phyloP scores from a whole-genome alignment of 92 coral and sea anemone genomes.

The Actinostola sp. region DNA sequence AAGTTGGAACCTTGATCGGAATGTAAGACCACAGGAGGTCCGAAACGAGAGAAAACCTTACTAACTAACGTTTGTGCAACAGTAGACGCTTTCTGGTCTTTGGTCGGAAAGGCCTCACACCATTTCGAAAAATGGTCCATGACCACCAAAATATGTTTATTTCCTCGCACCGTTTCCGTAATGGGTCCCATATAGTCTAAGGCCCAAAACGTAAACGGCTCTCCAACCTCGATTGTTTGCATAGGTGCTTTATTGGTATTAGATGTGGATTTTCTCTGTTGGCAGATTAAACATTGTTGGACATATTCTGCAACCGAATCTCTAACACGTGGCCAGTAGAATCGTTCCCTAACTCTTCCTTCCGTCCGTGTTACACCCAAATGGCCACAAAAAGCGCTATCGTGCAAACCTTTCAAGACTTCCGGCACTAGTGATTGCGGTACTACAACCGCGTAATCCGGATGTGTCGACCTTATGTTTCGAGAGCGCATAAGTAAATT shows the following conservation, averaged over 20 bases:
- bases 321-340: constrained; percentile 46
- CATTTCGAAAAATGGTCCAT: constrained; percentile 50
- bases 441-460: constrained; percentile 32
- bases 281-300: constrained; percentile 38
- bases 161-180: constrained; percentile 27
- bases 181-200: constrained; percentile 55
- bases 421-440: constrained; percentile 40
- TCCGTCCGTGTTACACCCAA: constrained; percentile 54
- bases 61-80: constrained; percentile 42
- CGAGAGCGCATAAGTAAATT: constrained; percentile 28
- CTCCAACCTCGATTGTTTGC: constrained; percentile 25
- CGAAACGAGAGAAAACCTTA: constrained; percentile 31
- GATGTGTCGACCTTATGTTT: constrained; percentile 21
- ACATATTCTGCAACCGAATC: constrained; percentile 49
- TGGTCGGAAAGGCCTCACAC: constrained; percentile 46
- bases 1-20: constrained; percentile 54
- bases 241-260: constrained; percentile 28
- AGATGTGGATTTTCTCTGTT: constrained; percentile 22
- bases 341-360: constrained; percentile 32
- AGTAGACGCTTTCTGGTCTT: constrained; percentile 50
- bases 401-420: constrained; percentile 47
- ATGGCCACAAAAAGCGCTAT: constrained; percentile 42
- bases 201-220: constrained; percentile 27
- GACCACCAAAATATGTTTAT: constrained; percentile 35
- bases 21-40: constrained; percentile 37